Evolutionary conservation across 2,888 invertebrate genomes (phyloP).

Genomic region (Philonicus albiceps): DNA sequence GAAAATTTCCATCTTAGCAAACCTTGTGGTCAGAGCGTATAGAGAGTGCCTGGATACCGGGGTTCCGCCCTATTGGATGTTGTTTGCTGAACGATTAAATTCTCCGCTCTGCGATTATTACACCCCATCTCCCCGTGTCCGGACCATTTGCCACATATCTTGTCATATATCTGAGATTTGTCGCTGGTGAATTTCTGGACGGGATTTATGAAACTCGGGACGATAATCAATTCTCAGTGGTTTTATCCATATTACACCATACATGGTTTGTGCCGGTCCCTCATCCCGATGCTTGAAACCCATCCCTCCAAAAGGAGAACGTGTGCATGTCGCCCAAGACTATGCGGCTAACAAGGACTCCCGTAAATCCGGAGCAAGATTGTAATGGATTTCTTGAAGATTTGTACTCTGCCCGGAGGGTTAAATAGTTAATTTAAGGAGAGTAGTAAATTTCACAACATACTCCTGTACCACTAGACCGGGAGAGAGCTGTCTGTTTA

Average conservation of each 20-base stretch:
- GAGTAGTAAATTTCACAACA: constrained; percentile 19
- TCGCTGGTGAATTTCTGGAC: constrained; percentile 32
- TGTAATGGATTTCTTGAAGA: constrained; percentile 41
- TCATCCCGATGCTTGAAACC: not conserved
- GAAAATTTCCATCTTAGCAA: constrained; percentile 20
- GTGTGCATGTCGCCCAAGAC: not conserved
- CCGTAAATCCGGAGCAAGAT: constrained; percentile 32
- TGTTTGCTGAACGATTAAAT: constrained; percentile 33
- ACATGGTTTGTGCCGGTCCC: not conserved
- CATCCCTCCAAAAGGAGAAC: not conserved
- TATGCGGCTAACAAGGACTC: constrained; percentile 33
- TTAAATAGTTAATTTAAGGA: constrained; percentile 40
- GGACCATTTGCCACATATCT: constrained; percentile 35
- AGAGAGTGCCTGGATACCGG: not conserved
- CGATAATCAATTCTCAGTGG: constrained; percentile 38
- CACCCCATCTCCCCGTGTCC: not conserved
- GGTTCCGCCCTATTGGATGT: not conserved
- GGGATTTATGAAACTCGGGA: constrained; percentile 38
- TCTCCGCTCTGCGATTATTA: constrained; percentile 6
- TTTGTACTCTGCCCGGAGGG: constrained; percentile 16
- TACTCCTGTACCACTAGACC: not conserved
- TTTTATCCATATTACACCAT: constrained; percentile 19
- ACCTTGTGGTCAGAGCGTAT: constrained; percentile 17
- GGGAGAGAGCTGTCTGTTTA: not conserved
- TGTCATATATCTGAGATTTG: constrained; percentile 38